Percentiles rank a stretch among this genome's conserved stretches.
Conservation (phyloP, 2,797 vertebrate genomes). For the Triplophysa bombifrons region DNA sequence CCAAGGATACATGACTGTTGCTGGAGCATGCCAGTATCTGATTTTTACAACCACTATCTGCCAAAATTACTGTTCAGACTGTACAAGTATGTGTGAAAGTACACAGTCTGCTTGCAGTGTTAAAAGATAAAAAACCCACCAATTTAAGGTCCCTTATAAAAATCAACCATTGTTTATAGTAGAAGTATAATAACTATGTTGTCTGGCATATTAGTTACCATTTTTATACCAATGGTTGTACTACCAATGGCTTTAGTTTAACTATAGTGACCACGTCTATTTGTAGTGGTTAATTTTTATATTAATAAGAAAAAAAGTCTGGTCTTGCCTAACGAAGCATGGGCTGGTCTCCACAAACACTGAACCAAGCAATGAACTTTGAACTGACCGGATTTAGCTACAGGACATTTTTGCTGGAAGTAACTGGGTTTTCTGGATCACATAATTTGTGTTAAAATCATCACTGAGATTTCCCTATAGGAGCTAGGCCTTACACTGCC, state of each 20-base stretch:
- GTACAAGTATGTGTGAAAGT: neutral
- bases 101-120: neutral
- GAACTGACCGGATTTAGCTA: slow-evolving; percentile 16
- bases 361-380: slow-evolving; percentile 18
- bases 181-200: too few relatives aligned
- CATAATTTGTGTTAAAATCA: slow-evolving; percentile 26
- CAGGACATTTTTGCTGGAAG: slow-evolving; percentile 32
- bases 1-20: slow-evolving; percentile 49
- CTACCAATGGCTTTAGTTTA: too few relatives aligned
- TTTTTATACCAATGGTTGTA: too few relatives aligned
- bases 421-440: slow-evolving; percentile 39
- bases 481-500: slow-evolving; percentile 4
- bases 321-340: neutral
- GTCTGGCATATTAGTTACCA: too few relatives aligned
- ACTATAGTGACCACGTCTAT: too few relatives aligned
- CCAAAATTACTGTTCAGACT: too few relatives aligned
- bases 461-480: slow-evolving; percentile 28
- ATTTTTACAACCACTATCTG: slow-evolving; percentile 44
- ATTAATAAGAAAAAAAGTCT: too few relatives aligned
- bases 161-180: too few relatives aligned
- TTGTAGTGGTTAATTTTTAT: too few relatives aligned
- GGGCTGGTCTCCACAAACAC: slow-evolving; percentile 27
- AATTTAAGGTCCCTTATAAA: neutral
- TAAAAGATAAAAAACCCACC: neutral
- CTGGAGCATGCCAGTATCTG: slow-evolving; percentile 25